Conservation (phyloP, 1,140 invertebrate genomes). For the Brachionus asplanchnoidis region DNA sequence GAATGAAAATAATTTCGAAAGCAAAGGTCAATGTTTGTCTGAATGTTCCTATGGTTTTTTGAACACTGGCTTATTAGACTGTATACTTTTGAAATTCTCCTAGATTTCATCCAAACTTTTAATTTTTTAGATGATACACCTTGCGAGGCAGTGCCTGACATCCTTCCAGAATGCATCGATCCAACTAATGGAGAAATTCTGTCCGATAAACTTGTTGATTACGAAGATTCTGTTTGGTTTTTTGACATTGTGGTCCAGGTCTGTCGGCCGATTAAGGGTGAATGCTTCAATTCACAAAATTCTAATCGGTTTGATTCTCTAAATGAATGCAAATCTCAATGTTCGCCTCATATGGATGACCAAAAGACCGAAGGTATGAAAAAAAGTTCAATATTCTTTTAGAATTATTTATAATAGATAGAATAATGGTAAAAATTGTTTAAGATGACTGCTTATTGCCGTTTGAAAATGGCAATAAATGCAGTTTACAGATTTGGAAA, state of each 20-base stretch:
- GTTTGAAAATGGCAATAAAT: constrained; percentile 36
- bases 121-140: background rate
- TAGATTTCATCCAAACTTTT: background rate
- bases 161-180: background rate
- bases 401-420: background rate
- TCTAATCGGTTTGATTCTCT: background rate
- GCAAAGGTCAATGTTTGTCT: background rate
- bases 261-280: background rate
- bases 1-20: constrained; percentile 34
- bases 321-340: constrained; percentile 18
- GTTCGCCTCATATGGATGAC: background rate
- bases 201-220: background rate
- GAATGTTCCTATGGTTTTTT: constrained; percentile 19
- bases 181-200: background rate
- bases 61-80: background rate
- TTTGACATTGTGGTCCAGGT: background rate
- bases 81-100: background rate
- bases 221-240: constrained; percentile 1
- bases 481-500: constrained; percentile 30
- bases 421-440: background rate
- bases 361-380: background rate
- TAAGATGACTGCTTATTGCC: constrained; percentile 37
- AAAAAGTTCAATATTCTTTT: background rate
- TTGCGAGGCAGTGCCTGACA: background rate
- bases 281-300: background rate